Percentiles rank a stretch among this genome's conserved stretches.
Evolutionary conservation across 2,888 invertebrate genomes (phyloP).

Genomic region (Spialia ferax): DNA sequence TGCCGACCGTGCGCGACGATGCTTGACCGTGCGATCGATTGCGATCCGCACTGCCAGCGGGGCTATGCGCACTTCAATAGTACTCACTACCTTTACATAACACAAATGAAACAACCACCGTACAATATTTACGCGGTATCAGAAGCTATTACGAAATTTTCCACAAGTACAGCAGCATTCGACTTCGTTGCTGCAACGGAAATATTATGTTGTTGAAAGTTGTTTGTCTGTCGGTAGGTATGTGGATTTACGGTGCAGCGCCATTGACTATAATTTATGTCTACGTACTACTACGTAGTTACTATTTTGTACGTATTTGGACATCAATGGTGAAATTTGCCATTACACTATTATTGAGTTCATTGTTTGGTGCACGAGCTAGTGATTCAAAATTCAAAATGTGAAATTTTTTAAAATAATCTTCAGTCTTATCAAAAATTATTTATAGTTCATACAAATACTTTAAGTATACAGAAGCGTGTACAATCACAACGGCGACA

Average conservation of each 20-base stretch:
- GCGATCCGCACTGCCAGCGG: too few relatives aligned
- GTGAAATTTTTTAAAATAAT: too few relatives aligned
- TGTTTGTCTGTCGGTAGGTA: slow-evolving; percentile 12
- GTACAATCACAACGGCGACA: slow-evolving; percentile 17
- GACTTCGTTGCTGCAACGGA: slow-evolving; percentile 7
- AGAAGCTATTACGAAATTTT: slow-evolving; percentile 16
- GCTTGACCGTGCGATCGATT: too few relatives aligned
- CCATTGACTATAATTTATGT: not conserved
- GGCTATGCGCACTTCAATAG: too few relatives aligned
- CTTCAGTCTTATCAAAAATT: too few relatives aligned
- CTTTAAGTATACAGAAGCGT: too few relatives aligned
- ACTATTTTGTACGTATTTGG: too few relatives aligned
- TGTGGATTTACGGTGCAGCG: slow-evolving; percentile 14
- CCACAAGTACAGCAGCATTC: slow-evolving; percentile 12
- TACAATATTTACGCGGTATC: not conserved
- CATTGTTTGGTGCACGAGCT: not conserved
- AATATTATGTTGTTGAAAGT: slow-evolving; percentile 15
- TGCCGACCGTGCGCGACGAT: too few relatives aligned
- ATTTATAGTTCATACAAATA: too few relatives aligned
- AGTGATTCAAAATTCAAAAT: too few relatives aligned
- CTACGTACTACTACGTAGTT: too few relatives aligned
- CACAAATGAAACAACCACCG: not conserved
- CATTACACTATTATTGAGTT: not conserved
- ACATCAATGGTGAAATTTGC: slow-evolving; percentile 17
- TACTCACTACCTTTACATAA: not conserved